A percentile compares a stretch with the other conserved stretches of the same genome.
Evolutionary conservation across 2,113 vertebrate species (phyloP).

Genomic region (Heterochromis multidens): DNA sequence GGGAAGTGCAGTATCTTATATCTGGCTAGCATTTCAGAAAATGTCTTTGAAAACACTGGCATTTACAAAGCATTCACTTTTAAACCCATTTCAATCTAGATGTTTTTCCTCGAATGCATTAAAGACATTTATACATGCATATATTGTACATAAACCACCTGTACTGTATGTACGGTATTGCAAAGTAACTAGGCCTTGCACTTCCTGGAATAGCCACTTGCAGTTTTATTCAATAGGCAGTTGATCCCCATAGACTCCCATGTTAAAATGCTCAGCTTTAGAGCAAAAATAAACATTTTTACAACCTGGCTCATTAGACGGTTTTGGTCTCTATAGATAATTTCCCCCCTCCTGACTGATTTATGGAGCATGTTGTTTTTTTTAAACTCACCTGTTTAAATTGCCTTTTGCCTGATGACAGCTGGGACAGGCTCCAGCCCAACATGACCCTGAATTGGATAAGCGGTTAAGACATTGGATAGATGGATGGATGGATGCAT

Average conservation of each 20-base stretch:
- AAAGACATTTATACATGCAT: rapidly evolving
- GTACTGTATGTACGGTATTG: background rate
- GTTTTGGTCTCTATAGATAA: background rate
- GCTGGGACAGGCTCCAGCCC: background rate
- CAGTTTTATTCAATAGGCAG: background rate
- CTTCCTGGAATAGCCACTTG: background rate
- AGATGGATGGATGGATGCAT: background rate
- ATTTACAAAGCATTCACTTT: background rate
- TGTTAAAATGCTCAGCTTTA: too few species aligned
- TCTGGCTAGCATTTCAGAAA: background rate
- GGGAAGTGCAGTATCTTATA: background rate
- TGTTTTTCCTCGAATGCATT: background rate
- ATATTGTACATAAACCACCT: background rate
- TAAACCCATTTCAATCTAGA: background rate
- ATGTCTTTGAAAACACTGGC: background rate
- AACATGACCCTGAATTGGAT: background rate
- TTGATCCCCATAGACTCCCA: background rate
- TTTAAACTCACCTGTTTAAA: background rate
- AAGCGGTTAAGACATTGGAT: background rate
- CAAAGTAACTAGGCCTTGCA: background rate
- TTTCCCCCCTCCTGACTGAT: background rate
- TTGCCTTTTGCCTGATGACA: background rate
- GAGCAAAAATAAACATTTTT: background rate
- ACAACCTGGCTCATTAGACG: background rate
- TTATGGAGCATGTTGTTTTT: background rate